phyloP scores from a whole-genome alignment of 2,797 vertebrate genomes.

The Siniperca obscura region DNA sequence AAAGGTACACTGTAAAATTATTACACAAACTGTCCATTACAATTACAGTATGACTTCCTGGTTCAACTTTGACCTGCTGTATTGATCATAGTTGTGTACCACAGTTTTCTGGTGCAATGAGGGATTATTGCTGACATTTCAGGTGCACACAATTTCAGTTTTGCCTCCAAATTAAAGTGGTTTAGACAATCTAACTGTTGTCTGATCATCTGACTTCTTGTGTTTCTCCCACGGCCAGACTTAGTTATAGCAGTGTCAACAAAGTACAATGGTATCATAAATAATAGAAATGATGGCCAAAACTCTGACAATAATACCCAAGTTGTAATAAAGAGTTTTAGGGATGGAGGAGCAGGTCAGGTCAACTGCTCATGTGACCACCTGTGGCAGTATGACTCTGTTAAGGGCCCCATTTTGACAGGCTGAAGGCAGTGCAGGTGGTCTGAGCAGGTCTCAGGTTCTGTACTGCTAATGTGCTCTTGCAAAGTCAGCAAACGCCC shows the following conservation, averaged over 20 bases:
- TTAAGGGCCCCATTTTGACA: conserved; percentile 32
- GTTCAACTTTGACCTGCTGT: background rate
- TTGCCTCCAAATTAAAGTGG: background rate
- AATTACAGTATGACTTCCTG: background rate
- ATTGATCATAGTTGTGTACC: background rate
- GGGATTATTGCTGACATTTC: background rate
- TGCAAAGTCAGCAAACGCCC: conserved; percentile 59
- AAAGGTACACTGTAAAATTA: background rate
- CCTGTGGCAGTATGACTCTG: conserved; percentile 31
- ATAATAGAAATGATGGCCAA: background rate
- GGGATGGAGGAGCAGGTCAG: background rate
- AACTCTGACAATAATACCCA: background rate
- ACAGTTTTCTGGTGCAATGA: background rate
- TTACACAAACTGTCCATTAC: background rate
- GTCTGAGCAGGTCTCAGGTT: conserved; percentile 69
- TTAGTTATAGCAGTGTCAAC: background rate
- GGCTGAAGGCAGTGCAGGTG: conserved; percentile 55
- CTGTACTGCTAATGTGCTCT: conserved; percentile 43
- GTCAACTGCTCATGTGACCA: conserved; percentile 5
- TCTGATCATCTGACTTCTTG: background rate
- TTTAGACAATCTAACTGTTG: background rate
- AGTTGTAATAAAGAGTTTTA: background rate
- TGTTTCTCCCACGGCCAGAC: background rate
- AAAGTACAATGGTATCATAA: background rate
- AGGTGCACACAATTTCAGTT: background rate